phyloP scores from a whole-genome alignment of 2,113 vertebrate genomes.

The Arenaria interpres region DNA sequence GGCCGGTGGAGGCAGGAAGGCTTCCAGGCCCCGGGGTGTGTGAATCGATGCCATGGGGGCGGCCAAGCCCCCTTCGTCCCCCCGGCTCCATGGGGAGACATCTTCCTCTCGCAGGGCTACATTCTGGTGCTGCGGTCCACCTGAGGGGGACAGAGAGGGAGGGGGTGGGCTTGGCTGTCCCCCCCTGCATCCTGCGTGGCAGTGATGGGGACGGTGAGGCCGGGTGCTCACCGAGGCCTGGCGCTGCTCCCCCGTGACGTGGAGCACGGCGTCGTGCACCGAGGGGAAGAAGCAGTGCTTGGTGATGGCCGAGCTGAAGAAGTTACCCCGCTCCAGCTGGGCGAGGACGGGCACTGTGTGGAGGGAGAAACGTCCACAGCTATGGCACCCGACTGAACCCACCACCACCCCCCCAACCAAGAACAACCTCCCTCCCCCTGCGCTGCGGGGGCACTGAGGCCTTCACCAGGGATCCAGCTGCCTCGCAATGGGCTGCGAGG shows the following conservation, averaged over 20 bases:
- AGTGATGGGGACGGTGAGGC: accelerated
- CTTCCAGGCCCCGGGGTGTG: accelerated
- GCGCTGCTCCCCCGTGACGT: slow-evolving; percentile 40
- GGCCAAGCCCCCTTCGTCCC: too few relatives aligned
- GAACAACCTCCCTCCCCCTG: neutral
- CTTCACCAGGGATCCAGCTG: neutral
- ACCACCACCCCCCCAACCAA: accelerated
- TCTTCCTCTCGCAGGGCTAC: neutral
- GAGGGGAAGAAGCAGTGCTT: slow-evolving; percentile 86
- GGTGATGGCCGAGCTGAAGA: slow-evolving; percentile 85
- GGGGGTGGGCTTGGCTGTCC: neutral
- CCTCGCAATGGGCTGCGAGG: accelerated
- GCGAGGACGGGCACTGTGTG: slow-evolving; percentile 75
- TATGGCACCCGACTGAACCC: neutral
- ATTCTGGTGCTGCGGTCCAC: neutral
- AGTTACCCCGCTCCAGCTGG: slow-evolving; percentile 84
- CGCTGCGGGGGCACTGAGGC: accelerated
- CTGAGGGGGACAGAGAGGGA: neutral
- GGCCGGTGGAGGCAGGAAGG: neutral
- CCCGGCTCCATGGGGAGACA: accelerated
- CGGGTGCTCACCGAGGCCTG: neutral
- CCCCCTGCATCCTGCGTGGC: accelerated
- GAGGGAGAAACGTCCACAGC: neutral
- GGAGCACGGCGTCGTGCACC: slow-evolving; percentile 81
- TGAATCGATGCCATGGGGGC: neutral